Base-by-base conservation (phyloP, 2,113 vertebrate genomes). In the Macrotis lagotis region DNA sequence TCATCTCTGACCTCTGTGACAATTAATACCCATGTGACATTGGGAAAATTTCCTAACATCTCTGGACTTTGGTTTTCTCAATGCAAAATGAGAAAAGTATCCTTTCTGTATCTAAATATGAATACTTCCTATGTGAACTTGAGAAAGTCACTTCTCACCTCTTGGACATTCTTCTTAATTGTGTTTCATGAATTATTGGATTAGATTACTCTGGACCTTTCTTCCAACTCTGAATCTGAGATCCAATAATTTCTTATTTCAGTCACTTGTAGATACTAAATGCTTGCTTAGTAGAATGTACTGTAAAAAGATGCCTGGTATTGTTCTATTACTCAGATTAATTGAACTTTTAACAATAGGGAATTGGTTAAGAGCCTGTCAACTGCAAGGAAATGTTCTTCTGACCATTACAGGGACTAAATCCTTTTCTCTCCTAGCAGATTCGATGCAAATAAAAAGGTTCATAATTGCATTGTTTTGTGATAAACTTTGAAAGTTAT, bases 371-470 rank as follows among this genome's bases (percentile, higher is more conserved):
- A 55, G 25, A 6, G 19, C 8, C 8, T 53, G 28, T 37, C 3
- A 16, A 37, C 11, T 66, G 37, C 8, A 66, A 37, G 28, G 31
- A 31, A 66, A 66, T 66, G 59, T 11, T 37, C 31, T 66, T 66
- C 31, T 66, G 31, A 66, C 9, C 59, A 66, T 2, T 31, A 66
- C 11, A 16, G 6, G 12, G 3, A 50, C 0, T 26, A 19, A 26
- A 47, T 0, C 16, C 9, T 26, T 50, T 37, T 12, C 51, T 89
- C 28, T 25, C 14, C n/a, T 7, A 14, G 50, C 49, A 92, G 48
- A 44, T n/a, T 28, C n/a, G 28, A 0, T 0, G 0, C 9, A 0
- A 3, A 22, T 22, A 19, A 51, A 44, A 48, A 44, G 47, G 88
- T 3, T 9, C 50, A 3, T 31, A 25, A 3, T 9, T 25, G 2